Evolutionary conservation across 2,797 vertebrate genomes (phyloP), one percentile per base, ranked within the genome.

Genomic region (Pseudochirops corinnae): DNA sequence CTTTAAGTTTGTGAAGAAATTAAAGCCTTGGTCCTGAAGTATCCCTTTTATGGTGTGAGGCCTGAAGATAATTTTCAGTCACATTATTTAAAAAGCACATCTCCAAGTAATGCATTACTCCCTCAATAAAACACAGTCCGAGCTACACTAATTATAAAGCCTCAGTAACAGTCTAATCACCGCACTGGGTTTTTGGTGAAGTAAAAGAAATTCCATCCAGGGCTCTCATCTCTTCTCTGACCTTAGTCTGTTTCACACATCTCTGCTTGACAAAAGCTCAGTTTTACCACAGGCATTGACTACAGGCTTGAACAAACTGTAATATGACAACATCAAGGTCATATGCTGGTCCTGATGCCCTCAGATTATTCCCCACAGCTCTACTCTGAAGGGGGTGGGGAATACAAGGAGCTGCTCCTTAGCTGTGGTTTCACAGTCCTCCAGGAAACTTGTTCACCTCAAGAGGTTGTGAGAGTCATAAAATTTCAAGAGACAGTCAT

Each of bases 1-100:
- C 12, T 92, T 95, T 55, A 96, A 95, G 50, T 95, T 96, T 95
- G 53, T 26, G 60, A 92, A 94, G 91, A 98, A 97, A 97, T 97
- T 96, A 96, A 97, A 96, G 2, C 28, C 94, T 95, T 91, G 50
- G 0, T 92, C 16, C 52, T 95, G 3, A 91, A 94, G 10, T 94
- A 91, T 93, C 24, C 90, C 87, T 96, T 96, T 96, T 96, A 90
- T 4, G 92, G 11, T 2, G 94, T 10, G 95, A 96, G 97, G 26
- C 56, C 50, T 50, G 2, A 29, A 94, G 93, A 91, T 55, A 94
- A 95, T 91, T 92, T 97, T 95, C n/a, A 95, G 93, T 91, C 74
- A 93, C 14, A 82, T 55, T 62, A 5, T 93, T 96, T 97, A 74
- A 93, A 55, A 97, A 96, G 93, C 90, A 94, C 94, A 67, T 96